Base-by-base conservation (phyloP, 2,888 invertebrate species). In the Caenorhabditis sp. region DNA sequence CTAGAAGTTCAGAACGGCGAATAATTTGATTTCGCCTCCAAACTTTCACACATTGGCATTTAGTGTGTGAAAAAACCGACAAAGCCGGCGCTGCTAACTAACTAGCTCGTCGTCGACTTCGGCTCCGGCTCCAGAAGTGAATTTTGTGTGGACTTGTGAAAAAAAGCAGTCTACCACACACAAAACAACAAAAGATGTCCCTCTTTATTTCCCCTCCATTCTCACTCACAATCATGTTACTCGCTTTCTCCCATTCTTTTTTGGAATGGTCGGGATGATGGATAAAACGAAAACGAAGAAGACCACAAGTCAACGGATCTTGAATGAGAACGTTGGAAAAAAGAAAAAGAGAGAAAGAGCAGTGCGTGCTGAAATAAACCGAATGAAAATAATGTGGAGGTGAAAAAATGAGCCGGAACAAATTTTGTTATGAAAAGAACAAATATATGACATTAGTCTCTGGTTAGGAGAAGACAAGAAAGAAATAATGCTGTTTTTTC, bases 81-180 rank as follows among this genome's bases (percentile, higher is more conserved):
- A 51, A 65, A 61, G 51, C 40, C 40, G 40, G 61, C 67, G 32
- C 40, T 32, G 67, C 76, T 76, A 76, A 76, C 76, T 76, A 74
- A 74, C 74, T 58, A 76, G 71, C 62, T 64, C 56, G 32, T 32
- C 32, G n/a, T n/a, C 53, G 56, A 32, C 32, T 64, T 40, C 26
- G 18, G 53, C 74, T 26, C 24, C 37, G 37, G 58, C 60, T 76
- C 53, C 67, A 76, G 67, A 76, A 76, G 60, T 67, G 61, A 76
- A 61, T 76, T 76, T 67, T 67, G 58, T 65, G 18, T 74, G 76
- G 76, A 76, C 60, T 76, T 61, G 67, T 60, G 65, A 74, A 74
- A n/a, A n/a, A 65, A 67, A 60, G 74, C 76, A 76, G 67, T 67
- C 67, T 76, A 76, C 67, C 67, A 76, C 61, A 64, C 67, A 76